Conservation (phyloP, 1,140 invertebrate genomes). For the Penaeus chinensis region DNA sequence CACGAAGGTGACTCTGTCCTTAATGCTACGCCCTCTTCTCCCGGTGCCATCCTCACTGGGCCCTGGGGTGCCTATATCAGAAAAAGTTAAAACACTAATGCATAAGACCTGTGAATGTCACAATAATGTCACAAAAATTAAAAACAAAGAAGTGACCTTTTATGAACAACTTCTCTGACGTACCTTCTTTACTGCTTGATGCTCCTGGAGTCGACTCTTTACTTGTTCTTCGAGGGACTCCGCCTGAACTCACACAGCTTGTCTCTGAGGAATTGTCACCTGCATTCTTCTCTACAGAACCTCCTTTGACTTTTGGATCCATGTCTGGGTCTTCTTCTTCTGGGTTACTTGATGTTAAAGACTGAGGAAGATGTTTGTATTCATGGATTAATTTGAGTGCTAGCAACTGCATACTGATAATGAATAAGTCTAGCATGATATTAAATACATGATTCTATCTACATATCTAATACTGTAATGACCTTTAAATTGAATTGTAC, state of each 20-base stretch:
- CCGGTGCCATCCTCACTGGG: constrained; percentile 55
- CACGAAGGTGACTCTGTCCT: constrained; percentile 76
- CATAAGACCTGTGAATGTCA: neutral
- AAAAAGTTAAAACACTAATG: neutral
- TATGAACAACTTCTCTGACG: neutral
- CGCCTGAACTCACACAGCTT: constrained; percentile 30
- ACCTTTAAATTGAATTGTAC: no score
- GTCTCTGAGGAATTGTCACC: constrained; percentile 14
- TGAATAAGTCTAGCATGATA: no score
- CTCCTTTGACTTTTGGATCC: constrained; percentile 17
- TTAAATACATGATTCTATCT: no score
- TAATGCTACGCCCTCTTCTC: constrained; percentile 45
- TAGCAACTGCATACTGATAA: no score
- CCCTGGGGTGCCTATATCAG: constrained; percentile 54
- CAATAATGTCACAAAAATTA: neutral
- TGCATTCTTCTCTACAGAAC: constrained; percentile 22
- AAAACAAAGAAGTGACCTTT: neutral
- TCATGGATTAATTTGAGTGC: no score
- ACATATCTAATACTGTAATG: no score
- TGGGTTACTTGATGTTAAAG: constrained; percentile 5
- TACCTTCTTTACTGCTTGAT: constrained; percentile 63
- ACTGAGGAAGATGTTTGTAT: neutral
- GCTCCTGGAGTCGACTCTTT: constrained; percentile 63
- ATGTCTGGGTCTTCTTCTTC: constrained; percentile 9
- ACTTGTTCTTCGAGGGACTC: constrained; percentile 55